Evolutionary conservation across 2,888 invertebrate species (phyloP).

Genomic region (Meganola albula): DNA sequence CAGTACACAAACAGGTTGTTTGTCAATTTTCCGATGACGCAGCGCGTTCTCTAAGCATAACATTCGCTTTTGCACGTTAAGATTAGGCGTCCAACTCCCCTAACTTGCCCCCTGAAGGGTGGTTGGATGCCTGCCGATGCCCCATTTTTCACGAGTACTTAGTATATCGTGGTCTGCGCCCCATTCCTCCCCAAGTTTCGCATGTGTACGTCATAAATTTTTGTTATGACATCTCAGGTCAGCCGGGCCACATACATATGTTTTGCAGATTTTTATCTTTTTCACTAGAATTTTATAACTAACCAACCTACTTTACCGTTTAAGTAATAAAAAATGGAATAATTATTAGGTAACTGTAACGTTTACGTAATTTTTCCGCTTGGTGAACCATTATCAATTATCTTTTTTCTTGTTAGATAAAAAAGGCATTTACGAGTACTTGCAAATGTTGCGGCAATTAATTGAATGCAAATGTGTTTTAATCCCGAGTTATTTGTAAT

Average conservation of each 20-base stretch:
- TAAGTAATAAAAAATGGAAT: no score
- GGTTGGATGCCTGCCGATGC: slow-evolving; percentile 31
- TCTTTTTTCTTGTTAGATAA: no score
- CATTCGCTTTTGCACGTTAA: slow-evolving; percentile 61
- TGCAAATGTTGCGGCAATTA: no score
- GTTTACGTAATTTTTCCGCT: no score
- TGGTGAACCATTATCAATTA: no score
- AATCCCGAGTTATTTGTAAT: no score
- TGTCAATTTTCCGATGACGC: slow-evolving; percentile 65
- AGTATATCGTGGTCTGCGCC: slow-evolving; percentile 43
- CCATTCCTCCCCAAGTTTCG: slow-evolving; percentile 43
- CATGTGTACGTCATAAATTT: slow-evolving; percentile 49
- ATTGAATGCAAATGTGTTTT: no score
- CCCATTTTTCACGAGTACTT: slow-evolving; percentile 61
- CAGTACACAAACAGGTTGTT: slow-evolving; percentile 55
- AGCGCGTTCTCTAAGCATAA: slow-evolving; percentile 57
- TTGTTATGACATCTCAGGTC: slow-evolving; percentile 57
- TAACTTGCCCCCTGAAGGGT: slow-evolving; percentile 20
- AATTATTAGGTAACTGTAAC: no score
- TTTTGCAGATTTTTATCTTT: slow-evolving; percentile 24
- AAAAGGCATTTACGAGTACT: no score
- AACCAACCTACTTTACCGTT: no score
- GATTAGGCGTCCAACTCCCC: slow-evolving; percentile 40
- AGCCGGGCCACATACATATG: slow-evolving; percentile 40
- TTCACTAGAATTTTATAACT: no score